These are phyloP conservation scores for Carlito syrichta DNA, from an alignment of 2,113 vertebrate genomes.

Conservation along the genomic window DNA sequence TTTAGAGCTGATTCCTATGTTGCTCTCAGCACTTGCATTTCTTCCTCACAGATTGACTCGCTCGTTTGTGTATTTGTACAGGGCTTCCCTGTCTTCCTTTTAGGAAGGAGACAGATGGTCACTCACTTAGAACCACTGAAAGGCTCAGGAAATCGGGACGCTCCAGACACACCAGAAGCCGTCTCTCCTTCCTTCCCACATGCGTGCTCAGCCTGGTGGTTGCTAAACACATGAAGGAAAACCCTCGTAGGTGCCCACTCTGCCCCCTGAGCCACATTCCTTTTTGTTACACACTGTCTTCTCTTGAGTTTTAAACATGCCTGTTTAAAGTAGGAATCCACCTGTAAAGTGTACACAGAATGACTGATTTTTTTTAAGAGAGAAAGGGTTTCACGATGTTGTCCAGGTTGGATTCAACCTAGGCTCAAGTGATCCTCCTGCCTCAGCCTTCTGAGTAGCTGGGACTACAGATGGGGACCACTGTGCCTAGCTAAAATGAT, in stretches of 20 bases:
- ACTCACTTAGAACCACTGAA: neutral
- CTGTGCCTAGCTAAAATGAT: neutral
- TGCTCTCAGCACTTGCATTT: accelerated
- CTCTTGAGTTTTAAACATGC: neutral
- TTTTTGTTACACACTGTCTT: neutral
- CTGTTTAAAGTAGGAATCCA: neutral
- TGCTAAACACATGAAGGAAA: neutral
- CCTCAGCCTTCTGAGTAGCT: neutral
- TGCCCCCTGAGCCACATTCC: neutral
- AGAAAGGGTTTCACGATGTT: neutral
- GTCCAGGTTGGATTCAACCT: neutral
- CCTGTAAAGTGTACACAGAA: neutral
- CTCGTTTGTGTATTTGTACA: no score
- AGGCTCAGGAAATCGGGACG: neutral
- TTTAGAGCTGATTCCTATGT: accelerated
- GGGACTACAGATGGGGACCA: no score
- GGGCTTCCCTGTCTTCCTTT: neutral
- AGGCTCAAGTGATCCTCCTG: neutral
- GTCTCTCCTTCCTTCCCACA: accelerated
- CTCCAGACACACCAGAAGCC: accelerated
- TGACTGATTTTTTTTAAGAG: neutral
- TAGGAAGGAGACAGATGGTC: neutral
- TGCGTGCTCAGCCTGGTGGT: accelerated
- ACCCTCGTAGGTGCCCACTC: neutral
- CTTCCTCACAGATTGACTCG: neutral